Evolutionary conservation across 2,888 invertebrate genomes (phyloP).

Genomic region (Actias luna): DNA sequence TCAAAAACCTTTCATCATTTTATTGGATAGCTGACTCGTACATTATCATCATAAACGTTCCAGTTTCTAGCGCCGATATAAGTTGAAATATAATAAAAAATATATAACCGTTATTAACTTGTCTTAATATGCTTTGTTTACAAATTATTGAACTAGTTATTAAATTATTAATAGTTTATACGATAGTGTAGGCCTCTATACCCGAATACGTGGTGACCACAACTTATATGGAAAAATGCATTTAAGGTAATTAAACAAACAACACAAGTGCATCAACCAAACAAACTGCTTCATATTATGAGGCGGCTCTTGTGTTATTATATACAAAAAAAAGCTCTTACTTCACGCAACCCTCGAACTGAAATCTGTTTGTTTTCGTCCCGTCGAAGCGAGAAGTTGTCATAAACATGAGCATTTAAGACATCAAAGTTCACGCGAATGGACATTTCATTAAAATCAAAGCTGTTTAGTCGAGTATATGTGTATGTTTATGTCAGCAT

Average conservation of each 20-base stretch:
- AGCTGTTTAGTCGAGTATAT: neutral
- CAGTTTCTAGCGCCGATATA: too few species aligned
- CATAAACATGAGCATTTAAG: slow-evolving; percentile 1
- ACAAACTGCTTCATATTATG: neutral
- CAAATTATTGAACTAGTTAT: too few species aligned
- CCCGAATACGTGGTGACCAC: too few species aligned
- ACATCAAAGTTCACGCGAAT: slow-evolving; percentile 7
- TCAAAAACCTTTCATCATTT: too few species aligned
- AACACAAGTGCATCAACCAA: neutral
- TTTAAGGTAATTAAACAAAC: neutral
- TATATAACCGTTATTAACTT: too few species aligned
- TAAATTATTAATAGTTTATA: too few species aligned
- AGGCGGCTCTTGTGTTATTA: neutral
- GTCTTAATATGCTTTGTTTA: too few species aligned
- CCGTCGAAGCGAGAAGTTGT: slow-evolving; percentile 1
- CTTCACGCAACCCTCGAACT: neutral
- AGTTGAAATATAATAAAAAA: too few species aligned
- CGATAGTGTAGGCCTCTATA: too few species aligned
- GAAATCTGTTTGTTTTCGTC: slow-evolving; percentile 3
- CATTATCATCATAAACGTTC: too few species aligned
- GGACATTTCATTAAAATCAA: slow-evolving; percentile 7
- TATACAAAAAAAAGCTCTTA: neutral
- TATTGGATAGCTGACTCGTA: too few species aligned
- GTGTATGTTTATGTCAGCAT: neutral
- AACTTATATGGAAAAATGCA: too few species aligned